These are phyloP conservation scores for Dolichoris vasculosae DNA, from an alignment of 1,140 invertebrate genomes.

Conservation along the genomic window DNA sequence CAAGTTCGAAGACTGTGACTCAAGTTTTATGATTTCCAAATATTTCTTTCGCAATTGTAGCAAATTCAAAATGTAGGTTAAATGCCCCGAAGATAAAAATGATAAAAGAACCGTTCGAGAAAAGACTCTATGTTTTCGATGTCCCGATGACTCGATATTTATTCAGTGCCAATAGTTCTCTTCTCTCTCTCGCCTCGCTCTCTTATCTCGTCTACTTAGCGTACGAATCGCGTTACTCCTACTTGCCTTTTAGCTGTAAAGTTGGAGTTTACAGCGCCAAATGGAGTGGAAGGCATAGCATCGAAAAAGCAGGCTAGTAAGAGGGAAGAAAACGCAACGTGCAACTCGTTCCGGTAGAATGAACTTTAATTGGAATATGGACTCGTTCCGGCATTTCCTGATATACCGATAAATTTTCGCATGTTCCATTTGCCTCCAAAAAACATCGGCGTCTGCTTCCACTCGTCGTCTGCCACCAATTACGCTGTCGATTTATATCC, in stretches of 20 bases:
- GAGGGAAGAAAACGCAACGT: slow-evolving; percentile 55
- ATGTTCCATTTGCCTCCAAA: slow-evolving; percentile 72
- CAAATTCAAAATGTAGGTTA: slow-evolving; percentile 17
- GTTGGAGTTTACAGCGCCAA: slow-evolving; percentile 72
- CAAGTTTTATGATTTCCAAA: neutral
- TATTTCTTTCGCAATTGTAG: neutral
- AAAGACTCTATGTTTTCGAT: neutral
- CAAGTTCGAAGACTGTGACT: neutral
- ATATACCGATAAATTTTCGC: slow-evolving; percentile 73
- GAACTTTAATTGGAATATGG: slow-evolving; percentile 76
- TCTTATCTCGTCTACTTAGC: neutral
- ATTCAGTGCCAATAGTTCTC: neutral
- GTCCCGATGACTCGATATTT: neutral
- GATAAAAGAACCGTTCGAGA: neutral
- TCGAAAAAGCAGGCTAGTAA: slow-evolving; percentile 57
- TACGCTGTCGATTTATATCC: slow-evolving; percentile 58
- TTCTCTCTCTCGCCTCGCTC: neutral
- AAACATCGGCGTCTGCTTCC: slow-evolving; percentile 58
- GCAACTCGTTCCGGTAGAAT: slow-evolving; percentile 69
- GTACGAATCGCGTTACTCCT: slow-evolving; percentile 12
- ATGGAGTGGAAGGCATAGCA: slow-evolving; percentile 72
- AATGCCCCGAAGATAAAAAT: neutral
- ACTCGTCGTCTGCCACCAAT: slow-evolving; percentile 59
- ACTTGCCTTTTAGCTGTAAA: slow-evolving; percentile 53
- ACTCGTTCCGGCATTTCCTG: slow-evolving; percentile 72